phyloP scores from a whole-genome alignment of 2,797 vertebrate species.

The Aphelocoma californica region DNA sequence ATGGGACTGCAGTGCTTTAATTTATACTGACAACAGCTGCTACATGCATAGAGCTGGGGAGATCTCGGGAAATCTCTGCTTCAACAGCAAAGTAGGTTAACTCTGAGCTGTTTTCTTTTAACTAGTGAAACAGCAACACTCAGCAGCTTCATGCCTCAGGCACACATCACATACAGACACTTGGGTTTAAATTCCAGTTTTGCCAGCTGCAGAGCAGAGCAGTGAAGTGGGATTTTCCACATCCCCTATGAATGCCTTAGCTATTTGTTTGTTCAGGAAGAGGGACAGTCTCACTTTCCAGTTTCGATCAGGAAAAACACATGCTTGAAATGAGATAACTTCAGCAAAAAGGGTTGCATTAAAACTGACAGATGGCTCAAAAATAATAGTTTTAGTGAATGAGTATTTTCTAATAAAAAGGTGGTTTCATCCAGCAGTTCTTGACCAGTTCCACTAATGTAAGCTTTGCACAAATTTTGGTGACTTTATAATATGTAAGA shows the following conservation, averaged over 20 bases:
- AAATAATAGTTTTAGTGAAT: not conserved
- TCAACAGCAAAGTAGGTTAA: constrained; percentile 34
- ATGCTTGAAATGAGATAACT: not conserved
- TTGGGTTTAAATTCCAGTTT: not conserved
- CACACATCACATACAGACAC: not conserved
- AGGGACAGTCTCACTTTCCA: not conserved
- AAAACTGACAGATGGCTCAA: not conserved
- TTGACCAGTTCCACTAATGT: not conserved
- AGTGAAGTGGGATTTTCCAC: not conserved
- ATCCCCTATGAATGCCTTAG: not conserved
- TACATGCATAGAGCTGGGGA: not conserved
- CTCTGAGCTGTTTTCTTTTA: not conserved
- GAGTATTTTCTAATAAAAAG: not conserved
- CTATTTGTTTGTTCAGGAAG: not conserved
- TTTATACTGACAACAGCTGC: not conserved
- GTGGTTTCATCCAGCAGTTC: not conserved
- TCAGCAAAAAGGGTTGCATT: not conserved
- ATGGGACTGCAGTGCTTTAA: not conserved
- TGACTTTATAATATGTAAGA: not conserved
- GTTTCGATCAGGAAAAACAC: not conserved
- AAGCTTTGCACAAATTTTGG: not conserved
- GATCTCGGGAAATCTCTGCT: not conserved
- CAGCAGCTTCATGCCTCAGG: constrained; percentile 15
- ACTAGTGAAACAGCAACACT: not conserved
- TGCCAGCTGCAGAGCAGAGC: not conserved